A percentile compares a stretch with the other conserved stretches of the same genome.
Conservation (phyloP, 1,140 invertebrate genomes). For the Drosophila tristis region DNA sequence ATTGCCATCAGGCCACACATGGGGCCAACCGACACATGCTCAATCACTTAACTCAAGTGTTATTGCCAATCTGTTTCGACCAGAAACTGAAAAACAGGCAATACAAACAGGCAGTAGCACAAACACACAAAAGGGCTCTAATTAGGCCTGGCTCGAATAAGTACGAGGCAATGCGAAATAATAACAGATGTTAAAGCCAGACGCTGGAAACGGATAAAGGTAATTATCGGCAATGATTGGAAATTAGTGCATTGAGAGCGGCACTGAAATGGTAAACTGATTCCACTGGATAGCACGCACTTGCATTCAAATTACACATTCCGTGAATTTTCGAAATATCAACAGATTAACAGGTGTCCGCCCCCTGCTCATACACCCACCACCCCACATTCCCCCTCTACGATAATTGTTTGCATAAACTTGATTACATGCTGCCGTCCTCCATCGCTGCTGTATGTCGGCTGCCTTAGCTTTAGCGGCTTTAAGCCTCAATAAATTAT, state of each 20-base stretch:
- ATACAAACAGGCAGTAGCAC: neutral
- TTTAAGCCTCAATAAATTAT: conserved; percentile 58
- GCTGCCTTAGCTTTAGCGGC: too few relatives aligned
- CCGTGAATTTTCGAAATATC: conserved; percentile 29
- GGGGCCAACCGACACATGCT: conserved; percentile 29
- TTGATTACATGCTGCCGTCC: conserved; percentile 37
- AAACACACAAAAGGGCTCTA: conserved; percentile 41
- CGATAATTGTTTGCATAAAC: conserved; percentile 50
- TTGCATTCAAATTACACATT: conserved; percentile 24
- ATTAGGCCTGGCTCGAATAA: conserved; percentile 67
- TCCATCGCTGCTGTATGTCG: conserved; percentile 15
- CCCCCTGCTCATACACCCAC: conserved; percentile 34
- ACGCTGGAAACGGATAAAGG: conserved; percentile 57
- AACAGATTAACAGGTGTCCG: conserved; percentile 62
- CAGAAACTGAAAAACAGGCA: conserved; percentile 22
- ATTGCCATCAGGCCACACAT: conserved; percentile 27
- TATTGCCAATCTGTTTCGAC: conserved; percentile 39
- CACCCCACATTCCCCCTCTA: neutral
- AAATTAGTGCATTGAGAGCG: conserved; percentile 26
- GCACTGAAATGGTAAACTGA: conserved; percentile 7
- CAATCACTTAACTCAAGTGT: conserved; percentile 36
- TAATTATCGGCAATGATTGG: conserved; percentile 61
- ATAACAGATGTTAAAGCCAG: conserved; percentile 66
- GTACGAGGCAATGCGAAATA: conserved; percentile 33
- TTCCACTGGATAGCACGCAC: conserved; percentile 4